Evolutionary conservation across 2,113 vertebrate genomes (phyloP), one percentile per base, ranked within the genome.

Genomic region (Fulica atra): DNA sequence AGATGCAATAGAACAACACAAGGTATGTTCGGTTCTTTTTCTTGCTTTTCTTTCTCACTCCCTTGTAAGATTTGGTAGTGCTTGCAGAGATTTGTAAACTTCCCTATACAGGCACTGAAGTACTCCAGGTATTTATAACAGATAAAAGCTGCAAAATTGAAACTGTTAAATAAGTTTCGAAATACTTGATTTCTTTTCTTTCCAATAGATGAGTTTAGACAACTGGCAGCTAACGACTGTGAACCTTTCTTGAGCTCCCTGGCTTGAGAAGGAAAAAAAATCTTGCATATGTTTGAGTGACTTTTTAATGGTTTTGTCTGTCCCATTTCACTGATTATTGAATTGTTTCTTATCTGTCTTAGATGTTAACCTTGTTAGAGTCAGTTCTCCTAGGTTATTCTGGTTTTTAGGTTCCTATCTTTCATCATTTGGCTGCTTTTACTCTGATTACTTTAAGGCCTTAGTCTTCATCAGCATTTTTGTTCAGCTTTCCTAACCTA

Each of bases 1-100:
- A 84, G 99, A 99, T 95, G 99, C 98, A 19, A 99, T 99, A 93
- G 99, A 99, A 78, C 98, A 99, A 81, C 99, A 99, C 97, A 99
- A 99, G 99, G 99, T 99, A 98, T 94, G 97, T 57, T 50, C 38
- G 5, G 1, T 6, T 24, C 29, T 46, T 71, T 82, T 88, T 74
- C 14, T 29, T 72, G 2, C 24, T 42, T 84, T 68, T 9, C 9
- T 51, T 92, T 86, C 38, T 89, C 23, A 21, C 8, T 33, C n/a
- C 13, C 7, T 73, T 2, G 3, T 81, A 61, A 64, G 19, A 66
- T 82, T n/a, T 69, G 23, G 7, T 64, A 23, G 38, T 82, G 18
- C n/a, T 91, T 82, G 14, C 2, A 0, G n/a, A 64, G 24, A 50
- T 24, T 70, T 65, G 4, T 71, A 50, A 71, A 5, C 36, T 79